Conservation (phyloP, 2,888 invertebrate species). For the Miltochrista miniata region DNA sequence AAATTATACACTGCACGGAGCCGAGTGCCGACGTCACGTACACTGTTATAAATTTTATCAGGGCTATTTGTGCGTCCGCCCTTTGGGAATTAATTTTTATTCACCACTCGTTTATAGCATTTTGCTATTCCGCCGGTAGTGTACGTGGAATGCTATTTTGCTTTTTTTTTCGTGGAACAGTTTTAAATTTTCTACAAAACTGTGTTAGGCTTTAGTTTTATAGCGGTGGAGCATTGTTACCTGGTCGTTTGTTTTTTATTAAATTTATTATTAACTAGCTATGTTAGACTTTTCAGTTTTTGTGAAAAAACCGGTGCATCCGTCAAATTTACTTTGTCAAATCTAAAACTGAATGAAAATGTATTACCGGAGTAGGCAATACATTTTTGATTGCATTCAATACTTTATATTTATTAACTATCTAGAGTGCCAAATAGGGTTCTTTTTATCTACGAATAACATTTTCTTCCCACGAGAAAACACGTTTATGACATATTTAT, state of each 20-base stretch:
- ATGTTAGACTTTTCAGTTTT: no score
- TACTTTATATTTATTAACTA: no score
- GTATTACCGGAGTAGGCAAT: no score
- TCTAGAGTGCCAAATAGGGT: no score
- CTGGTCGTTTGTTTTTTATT: background rate
- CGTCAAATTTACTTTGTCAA: no score
- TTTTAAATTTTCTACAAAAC: background rate
- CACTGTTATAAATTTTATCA: constrained; percentile 47
- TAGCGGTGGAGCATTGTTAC: background rate
- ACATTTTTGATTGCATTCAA: no score
- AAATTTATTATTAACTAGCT: no score
- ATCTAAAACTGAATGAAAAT: no score
- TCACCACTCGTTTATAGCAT: constrained; percentile 40
- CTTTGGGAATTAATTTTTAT: constrained; percentile 46
- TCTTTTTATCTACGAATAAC: no score
- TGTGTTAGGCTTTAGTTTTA: constrained; percentile 9
- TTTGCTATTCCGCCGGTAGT: constrained; percentile 27
- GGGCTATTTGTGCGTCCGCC: constrained; percentile 41
- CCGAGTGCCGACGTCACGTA: constrained; percentile 42
- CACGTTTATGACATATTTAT: no score
- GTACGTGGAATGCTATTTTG: constrained; percentile 12
- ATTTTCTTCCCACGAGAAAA: no score
- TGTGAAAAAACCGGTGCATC: no score
- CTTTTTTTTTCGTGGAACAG: constrained; percentile 8
- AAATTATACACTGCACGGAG: constrained; percentile 55